Base-by-base conservation (phyloP, 2,888 invertebrate genomes). In the Cryptocephalus primarius region DNA sequence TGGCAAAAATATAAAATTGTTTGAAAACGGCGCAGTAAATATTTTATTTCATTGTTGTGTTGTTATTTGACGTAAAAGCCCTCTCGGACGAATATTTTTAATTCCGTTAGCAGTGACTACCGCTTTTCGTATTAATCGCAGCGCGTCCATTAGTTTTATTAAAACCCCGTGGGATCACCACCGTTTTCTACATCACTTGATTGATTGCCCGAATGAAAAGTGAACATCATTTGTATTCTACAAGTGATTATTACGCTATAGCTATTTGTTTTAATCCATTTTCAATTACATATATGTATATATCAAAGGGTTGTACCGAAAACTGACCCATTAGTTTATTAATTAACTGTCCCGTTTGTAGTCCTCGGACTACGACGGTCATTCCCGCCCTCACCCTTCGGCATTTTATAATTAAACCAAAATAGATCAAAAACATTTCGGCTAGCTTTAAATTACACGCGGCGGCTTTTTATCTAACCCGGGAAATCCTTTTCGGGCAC, bases 271-370 rank as follows among this genome's bases (percentile, higher is more conserved):
- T 34, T 11, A 46, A 39, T 36, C 33, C 36, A 9, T 39, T 46
- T 42, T 12, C 42, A 45, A 40, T 45, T 34, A 40, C 39, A 45
- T 45, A 22, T 22, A 22, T 22, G 39, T 45, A 22, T 22, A 22
- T 22, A 22, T 22, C 22, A 22, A 22, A 22, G 22, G 22, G 22
- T 22, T 22, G 22, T 22, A 22, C 22, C 22, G 6, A 22, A 22
- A 22, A 22, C 22, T 22, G 22, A 22, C 22, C 22, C 22, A 22
- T 22, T 6, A 22, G 22, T 22, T 22, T 22, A 22, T 22, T 22
- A 22, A 22, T 22, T 22, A 22, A 22, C 22, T 22, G 3, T 6
- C 22, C 6, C 6, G 22, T 22, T 22, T 22, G 22, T 22, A 22
- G 6, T 22, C 22, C 3, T 6, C 22, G 22, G 22, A 22, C 22